Base-by-base conservation (phyloP, 2,797 vertebrate genomes). In the Anguilla pacifica region DNA sequence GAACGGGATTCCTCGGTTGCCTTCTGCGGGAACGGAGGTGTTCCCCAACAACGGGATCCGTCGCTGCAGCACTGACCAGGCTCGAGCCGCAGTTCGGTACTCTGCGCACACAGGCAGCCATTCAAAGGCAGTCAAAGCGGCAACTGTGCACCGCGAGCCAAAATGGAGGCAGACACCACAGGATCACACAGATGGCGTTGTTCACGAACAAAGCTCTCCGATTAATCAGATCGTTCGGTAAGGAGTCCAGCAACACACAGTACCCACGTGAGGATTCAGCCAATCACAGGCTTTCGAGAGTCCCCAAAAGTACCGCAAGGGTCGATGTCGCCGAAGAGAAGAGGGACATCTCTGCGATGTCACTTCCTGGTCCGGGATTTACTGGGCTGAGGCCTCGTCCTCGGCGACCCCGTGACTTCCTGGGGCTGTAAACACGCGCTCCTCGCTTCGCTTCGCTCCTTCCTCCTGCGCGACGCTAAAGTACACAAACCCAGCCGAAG, bases 341-440 rank as follows among this genome's bases (percentile, higher is more conserved):
- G 72, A 55, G 19, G 31, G 72, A 2, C 55, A 82, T 46, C 55
- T 13, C 11, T 13, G 17, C 39, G 77, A 19, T 61, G 77, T 61
- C 77, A n/a, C 35, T 53, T 82, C 39, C 55, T 82, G 55, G 31
- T 81, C 74, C 31, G 7, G 55, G 86, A 87, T 82, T 43, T 79
- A 49, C 46, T 81, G 55, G 31, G 51, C 39, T 49, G 57, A 82
- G 51, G 74, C 35, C 25, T 72, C n/a, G 79, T 59, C 35, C 86
- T 61, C 59, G 13, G 15, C 49, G 49, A 67, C 55, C 77, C 25
- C 0, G 35, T 25, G 35, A 55, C 77, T 43, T 64, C 57, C 74
- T 87, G 59, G 49, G 39, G 25, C 10, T 31, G 43, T 46, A 51
- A 77, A 77, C 25, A 87, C 57, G 25, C 6, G 77, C n/a, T 61